Base-by-base conservation (phyloP, 2,888 invertebrate species). In the Octodonta nipae region DNA sequence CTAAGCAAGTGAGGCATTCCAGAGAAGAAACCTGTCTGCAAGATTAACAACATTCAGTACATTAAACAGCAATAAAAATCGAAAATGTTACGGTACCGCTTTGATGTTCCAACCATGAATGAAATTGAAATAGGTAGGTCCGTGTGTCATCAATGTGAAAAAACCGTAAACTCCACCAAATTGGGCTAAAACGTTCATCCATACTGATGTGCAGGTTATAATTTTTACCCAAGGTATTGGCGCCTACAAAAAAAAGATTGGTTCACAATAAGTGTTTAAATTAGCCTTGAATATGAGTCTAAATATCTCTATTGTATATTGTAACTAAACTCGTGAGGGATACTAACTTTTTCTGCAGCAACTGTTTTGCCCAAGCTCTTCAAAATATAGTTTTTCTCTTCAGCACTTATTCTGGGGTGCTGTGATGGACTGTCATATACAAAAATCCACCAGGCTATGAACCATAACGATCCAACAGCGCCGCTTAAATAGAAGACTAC, bases 161-260 rank as follows among this genome's bases (percentile, higher is more conserved):
- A 78, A 61, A 2, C 78, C 76, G 77, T 78, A 81, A 32, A 72
- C 66, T 1, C 71, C 71, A 6, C 78, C 76, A 65, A 70, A 72
- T 45, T 78, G 77, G 0, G 75, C 70, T 6, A 73, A 50, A 11
- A 72, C 66, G 40, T 73, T 72, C 50, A 75, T 66, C 74, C 75
- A 77, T 5, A 78, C 64, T 0, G 75, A 69, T 11, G 63, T 50
- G 1, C 76, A 77, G 1, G 65, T 66, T 1, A 76, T 41, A 32
- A 81, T 71, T 3, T 56, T 47, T 29, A 49, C 62, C 78, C 78
- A 79, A 1, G 80, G 80, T 5, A 75, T 70, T 2, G 66, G 56
- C 3, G 55, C 52, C 58, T 68, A 16, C 13, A 50, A 37, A 28
- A 12, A 2, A 28, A 32, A 13, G 1, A 28, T 13, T 29, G 6